Evolutionary conservation across 2,888 invertebrate species (phyloP).

Genomic region (Bedellia somnulentella): DNA sequence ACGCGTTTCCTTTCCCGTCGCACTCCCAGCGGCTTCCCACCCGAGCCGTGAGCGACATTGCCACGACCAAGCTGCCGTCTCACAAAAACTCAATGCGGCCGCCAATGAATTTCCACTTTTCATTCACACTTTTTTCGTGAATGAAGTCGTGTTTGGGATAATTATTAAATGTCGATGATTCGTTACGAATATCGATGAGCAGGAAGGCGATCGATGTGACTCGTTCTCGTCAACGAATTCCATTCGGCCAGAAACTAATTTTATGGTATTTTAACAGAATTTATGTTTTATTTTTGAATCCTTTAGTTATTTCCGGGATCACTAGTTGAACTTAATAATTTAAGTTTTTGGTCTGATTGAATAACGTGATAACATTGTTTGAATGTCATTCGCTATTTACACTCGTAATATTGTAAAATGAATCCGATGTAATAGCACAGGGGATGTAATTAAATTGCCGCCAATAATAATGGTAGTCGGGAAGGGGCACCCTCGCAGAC

Average conservation of each 20-base stretch:
- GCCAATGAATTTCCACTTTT: constrained; percentile 37
- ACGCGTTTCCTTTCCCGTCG: too few species aligned
- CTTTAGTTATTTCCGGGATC: not conserved
- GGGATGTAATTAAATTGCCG: constrained; percentile 60
- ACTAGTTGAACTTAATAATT: too few species aligned
- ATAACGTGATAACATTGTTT: too few species aligned
- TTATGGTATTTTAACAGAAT: constrained; percentile 49
- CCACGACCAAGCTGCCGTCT: constrained; percentile 17
- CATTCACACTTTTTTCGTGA: constrained; percentile 60
- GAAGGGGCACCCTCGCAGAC: constrained; percentile 42
- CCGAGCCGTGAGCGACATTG: constrained; percentile 19
- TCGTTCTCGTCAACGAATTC: constrained; percentile 36
- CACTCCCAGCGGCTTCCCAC: constrained; percentile 52
- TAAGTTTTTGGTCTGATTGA: too few species aligned
- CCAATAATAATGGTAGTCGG: constrained; percentile 53
- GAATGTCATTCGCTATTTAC: too few species aligned
- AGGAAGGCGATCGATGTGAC: constrained; percentile 51
- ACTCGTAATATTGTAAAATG: constrained; percentile 54
- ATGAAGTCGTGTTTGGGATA: constrained; percentile 60
- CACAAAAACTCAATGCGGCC: constrained; percentile 37
- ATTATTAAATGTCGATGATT: constrained; percentile 60
- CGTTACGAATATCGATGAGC: constrained; percentile 60
- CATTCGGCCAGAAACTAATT: constrained; percentile 47
- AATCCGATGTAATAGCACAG: constrained; percentile 55
- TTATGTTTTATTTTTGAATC: constrained; percentile 19